Percentiles rank a stretch among this genome's conserved stretches.
Conservation (phyloP, 2,888 invertebrate genomes). For the Synanthedon vespiformis region DNA sequence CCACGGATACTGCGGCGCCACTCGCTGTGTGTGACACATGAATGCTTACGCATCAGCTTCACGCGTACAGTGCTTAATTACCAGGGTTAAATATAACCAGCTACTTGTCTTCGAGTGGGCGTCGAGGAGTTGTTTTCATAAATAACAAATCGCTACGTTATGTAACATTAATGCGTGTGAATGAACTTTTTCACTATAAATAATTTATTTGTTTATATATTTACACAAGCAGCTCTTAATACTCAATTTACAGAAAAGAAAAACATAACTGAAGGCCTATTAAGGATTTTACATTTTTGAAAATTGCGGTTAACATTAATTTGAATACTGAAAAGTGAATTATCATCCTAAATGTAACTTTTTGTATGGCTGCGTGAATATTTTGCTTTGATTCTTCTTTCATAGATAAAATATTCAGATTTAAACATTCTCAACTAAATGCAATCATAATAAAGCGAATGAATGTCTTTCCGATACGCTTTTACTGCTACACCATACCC, state of each 20-base stretch:
- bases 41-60: slow-evolving; percentile 25
- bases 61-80: slow-evolving; percentile 34
- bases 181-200: neutral
- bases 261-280: too few relatives aligned
- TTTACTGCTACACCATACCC: too few relatives aligned
- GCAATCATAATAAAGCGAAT: too few relatives aligned
- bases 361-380: neutral
- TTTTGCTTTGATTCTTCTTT: too few relatives aligned
- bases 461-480: too few relatives aligned
- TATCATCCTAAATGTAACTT: slow-evolving; percentile 18
- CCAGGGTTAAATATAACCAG: slow-evolving; percentile 32
- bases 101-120: slow-evolving; percentile 23
- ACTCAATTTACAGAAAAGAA: neutral
- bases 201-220: neutral
- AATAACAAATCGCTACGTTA: neutral
- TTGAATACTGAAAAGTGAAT: neutral
- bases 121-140: slow-evolving; percentile 14
- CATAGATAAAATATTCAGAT: too few relatives aligned
- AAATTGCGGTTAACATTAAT: neutral
- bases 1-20: slow-evolving; percentile 29
- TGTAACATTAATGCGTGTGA: neutral
- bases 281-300: too few relatives aligned
- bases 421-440: too few relatives aligned
- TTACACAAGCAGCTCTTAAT: too few relatives aligned
- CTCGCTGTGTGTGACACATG: slow-evolving; percentile 34